These are phyloP conservation scores for Amazona finschi DNA, from an alignment of 2,797 vertebrate genomes.

Conservation along the genomic window DNA sequence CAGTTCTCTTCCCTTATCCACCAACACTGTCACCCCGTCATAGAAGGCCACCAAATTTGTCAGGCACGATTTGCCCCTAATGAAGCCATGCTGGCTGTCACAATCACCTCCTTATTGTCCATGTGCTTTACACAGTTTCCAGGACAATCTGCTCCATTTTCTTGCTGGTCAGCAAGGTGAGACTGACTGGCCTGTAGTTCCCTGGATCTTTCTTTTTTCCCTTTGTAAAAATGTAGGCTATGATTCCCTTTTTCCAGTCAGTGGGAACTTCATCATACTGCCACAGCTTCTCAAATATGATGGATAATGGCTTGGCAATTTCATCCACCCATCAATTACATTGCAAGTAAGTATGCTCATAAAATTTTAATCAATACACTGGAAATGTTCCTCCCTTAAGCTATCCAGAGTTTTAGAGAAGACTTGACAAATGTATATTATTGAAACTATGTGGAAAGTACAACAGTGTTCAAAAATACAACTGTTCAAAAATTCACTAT, in stretches of 20 bases:
- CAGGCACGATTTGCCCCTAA: neutral
- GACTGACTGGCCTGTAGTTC: neutral
- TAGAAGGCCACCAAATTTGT: neutral
- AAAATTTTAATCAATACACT: neutral
- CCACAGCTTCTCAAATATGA: neutral
- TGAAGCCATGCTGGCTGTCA: neutral
- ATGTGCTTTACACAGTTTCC: neutral
- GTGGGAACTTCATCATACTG: neutral
- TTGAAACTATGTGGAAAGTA: neutral
- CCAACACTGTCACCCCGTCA: neutral
- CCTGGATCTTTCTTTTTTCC: neutral
- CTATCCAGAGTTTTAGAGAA: neutral
- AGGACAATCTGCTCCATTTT: neutral
- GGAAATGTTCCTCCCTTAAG: neutral
- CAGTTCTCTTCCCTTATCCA: neutral
- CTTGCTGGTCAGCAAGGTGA: neutral
- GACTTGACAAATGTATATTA: neutral
- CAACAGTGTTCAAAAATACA: neutral
- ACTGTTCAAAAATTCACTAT: neutral
- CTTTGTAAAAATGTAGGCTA: neutral
- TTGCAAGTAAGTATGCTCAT: neutral
- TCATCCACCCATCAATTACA: neutral
- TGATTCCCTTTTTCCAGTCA: neutral
- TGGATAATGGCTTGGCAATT: neutral
- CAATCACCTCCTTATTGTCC: neutral